Conservation (phyloP, 2,888 invertebrate species). For the Microplitis manilae region DNA sequence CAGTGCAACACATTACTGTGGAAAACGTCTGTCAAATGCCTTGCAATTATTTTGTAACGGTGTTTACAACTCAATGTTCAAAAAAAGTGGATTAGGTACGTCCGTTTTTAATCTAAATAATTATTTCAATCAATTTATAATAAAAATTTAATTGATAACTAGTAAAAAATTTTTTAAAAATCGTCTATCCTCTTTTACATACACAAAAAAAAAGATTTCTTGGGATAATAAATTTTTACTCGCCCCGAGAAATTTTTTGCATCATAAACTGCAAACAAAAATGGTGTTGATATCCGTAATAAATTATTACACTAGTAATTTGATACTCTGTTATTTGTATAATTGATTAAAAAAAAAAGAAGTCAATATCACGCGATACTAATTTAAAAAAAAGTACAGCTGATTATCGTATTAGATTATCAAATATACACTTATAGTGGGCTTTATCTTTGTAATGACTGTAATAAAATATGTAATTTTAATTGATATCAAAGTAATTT, state of each 20-base stretch:
- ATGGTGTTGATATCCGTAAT: too few relatives aligned
- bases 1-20: conserved; percentile 63
- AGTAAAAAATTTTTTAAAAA: too few relatives aligned
- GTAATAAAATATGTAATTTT: background rate
- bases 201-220: too few relatives aligned
- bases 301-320: too few relatives aligned
- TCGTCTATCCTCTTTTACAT: too few relatives aligned
- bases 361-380: background rate
- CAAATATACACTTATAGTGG: background rate
- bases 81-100: conserved; percentile 65
- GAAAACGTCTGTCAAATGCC: conserved; percentile 65
- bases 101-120: background rate
- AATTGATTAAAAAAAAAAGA: background rate
- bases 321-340: background rate
- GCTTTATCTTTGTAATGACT: background rate
- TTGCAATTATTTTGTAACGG: conserved; percentile 68
- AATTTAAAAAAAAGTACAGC: background rate
- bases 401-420: background rate
- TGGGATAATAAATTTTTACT: too few relatives aligned
- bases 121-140: background rate
- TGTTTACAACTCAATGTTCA: conserved; percentile 67
- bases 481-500: background rate
- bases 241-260: too few relatives aligned
- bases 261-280: too few relatives aligned
- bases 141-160: too few relatives aligned